Evolutionary conservation across 1,140 invertebrate species (phyloP).

Genomic region (roundworm (Caenorhabditis elegans)): DNA sequence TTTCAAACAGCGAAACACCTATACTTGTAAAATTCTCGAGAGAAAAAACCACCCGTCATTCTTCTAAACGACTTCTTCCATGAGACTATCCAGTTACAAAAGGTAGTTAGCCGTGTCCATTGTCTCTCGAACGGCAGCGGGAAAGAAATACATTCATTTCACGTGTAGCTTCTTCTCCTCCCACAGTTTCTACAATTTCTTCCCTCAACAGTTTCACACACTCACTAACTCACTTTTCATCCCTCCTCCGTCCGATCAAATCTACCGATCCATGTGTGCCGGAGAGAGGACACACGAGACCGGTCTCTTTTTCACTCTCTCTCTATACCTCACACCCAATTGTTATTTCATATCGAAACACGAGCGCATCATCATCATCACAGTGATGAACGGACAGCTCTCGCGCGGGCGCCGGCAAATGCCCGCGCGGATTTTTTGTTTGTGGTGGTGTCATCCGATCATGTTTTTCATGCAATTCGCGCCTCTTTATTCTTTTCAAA

Average conservation of each 20-base stretch:
- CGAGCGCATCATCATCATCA: neutral
- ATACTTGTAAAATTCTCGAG: no score
- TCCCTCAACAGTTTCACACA: neutral
- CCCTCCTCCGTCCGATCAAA: neutral
- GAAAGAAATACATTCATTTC: no score
- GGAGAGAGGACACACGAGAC: neutral
- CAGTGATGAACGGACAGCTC: neutral
- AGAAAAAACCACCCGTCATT: no score
- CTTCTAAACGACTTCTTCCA: no score
- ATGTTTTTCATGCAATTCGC: neutral
- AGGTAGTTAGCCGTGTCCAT: no score
- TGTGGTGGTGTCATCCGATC: conserved; percentile 9
- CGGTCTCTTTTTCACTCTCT: neutral
- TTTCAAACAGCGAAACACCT: no score
- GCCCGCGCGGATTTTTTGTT: neutral
- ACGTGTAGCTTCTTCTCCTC: no score
- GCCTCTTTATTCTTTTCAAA: no score
- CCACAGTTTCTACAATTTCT: no score
- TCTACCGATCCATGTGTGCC: neutral
- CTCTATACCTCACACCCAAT: neutral
- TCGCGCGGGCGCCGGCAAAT: neutral
- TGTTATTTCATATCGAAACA: conserved; percentile 29
- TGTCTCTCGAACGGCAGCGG: no score
- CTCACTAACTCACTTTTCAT: neutral
- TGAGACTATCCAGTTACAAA: no score